Evolutionary conservation across 2,113 vertebrate species (phyloP), one percentile per base, ranked within the genome.

Genomic region (Hydrolagus affinis): DNA sequence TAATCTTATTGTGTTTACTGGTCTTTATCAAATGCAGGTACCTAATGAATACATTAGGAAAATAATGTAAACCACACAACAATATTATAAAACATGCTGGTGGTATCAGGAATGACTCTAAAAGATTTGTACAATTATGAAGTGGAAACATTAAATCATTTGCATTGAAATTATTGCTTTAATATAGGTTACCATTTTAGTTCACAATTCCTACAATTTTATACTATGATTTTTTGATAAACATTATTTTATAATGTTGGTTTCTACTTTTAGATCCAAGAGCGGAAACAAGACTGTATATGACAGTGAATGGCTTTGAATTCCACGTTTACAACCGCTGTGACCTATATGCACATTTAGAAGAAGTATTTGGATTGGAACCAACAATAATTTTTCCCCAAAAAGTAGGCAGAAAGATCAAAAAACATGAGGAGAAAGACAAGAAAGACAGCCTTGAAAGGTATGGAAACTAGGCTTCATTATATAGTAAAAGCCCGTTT

Each of bases 241-340:
- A 17, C 77, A 14, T 85, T 60, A 56, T 8, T 70, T 25, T 70
- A 56, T 4, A 71, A 57, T 8, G 30, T 86, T 87, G 8, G 71
- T 75, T n/a, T 69, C 59, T 75, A 76, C 71, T 73, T 87, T 28
- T 89, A 99, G 97, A 99, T 91, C 98, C 98, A 86, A 98, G 97
- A 89, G 97, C 98, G 87, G 97, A 99, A 92, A 99, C 98, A 25
- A 94, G 98, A 88, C 92, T 99, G 9, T 97, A 97, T 86, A 95
- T 99, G 89, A 98, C 97, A 60, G 93, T 99, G 70, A 99, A 99
- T 85, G 97, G 98, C 87, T 98, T 98, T 87, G 98, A 99, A 90
- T 98, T 99, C 89, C 98, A 99, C 0, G 96, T 96, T 74, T 99
- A 99, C 90, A 99, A 99, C 88, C 97, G 97, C 78, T 98, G 96